Evolutionary conservation across 2,113 vertebrate species (phyloP), one percentile per base, ranked within the genome.

Genomic region (Engraulis encrasicolus): DNA sequence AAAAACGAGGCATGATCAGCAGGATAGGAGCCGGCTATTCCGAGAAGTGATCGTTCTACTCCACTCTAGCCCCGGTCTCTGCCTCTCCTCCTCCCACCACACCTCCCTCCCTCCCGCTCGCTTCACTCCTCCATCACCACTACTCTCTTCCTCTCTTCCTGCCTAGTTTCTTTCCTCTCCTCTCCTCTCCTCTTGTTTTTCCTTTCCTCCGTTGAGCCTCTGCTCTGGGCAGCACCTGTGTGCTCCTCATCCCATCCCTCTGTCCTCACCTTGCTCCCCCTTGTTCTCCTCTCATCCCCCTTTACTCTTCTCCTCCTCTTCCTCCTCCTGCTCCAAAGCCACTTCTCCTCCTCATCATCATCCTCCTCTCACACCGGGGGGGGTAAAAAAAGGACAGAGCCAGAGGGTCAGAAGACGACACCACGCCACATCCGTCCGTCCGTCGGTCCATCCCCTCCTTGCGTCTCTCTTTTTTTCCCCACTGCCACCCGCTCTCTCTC

Each of bases 1-100:
- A 71, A 12, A 74, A 34, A 82, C 86, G 37, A 84, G 82, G 88
- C 86, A 89, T 89, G 85, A 82, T 20, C 86, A 79, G 86, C 80
- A 86, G 71, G 84, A 87, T 86, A 89, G 87, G 84, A 89, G 87
- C 90, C 88, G 80, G 91, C 90, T 91, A 91, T 87, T 38, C 54
- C 12, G 74, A 91, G 87, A 87, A 86, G 87, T 87, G 84, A 89
- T 90, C 90, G 82, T 85, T n/a, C n/a, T n/a, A n/a, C n/a, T n/a
- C 89, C 80, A 86, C 77, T 82, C 81, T 85, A 77, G 82, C 86
- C 87, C 84, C 84, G 78, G 87, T 81, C 50, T 81, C 50, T 81
- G 85, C 80, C 82, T 85, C 78, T 50, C 85, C 87, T n/a, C 87
- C 84, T 50, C 87, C 83, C 61, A 5, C 79, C 71, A 61, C 71